phyloP scores from a whole-genome alignment of 2,888 invertebrate genomes.

The Aplocera efformata region DNA sequence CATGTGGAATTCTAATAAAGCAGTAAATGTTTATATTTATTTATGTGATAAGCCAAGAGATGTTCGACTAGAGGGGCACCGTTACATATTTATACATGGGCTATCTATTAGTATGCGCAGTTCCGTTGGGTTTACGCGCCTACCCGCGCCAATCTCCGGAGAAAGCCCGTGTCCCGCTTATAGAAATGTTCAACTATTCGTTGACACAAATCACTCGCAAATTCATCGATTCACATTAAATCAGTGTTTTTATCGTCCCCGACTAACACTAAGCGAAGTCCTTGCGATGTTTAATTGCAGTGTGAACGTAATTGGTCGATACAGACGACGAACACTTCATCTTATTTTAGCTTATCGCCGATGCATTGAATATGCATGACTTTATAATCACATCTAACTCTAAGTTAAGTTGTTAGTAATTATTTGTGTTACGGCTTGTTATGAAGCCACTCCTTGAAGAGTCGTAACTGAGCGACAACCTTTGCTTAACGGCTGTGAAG shows the following conservation, averaged over 20 bases:
- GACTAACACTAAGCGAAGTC: slow-evolving; percentile 48
- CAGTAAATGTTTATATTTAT: slow-evolving; percentile 69
- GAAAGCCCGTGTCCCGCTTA: slow-evolving; percentile 68
- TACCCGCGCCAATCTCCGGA: slow-evolving; percentile 52
- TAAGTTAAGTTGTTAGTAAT: slow-evolving; percentile 42
- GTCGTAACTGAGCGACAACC: slow-evolving; percentile 28
- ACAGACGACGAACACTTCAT: slow-evolving; percentile 51
- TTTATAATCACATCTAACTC: slow-evolving; percentile 47
- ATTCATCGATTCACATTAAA: slow-evolving; percentile 57
- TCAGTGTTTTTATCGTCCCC: slow-evolving; percentile 49
- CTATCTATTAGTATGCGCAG: slow-evolving; percentile 68
- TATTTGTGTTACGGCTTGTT: slow-evolving; percentile 35
- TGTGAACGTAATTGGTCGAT: slow-evolving; percentile 46
- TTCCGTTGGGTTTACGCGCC: slow-evolving; percentile 61
- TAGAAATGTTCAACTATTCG: slow-evolving; percentile 51
- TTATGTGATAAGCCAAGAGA: slow-evolving; percentile 50
- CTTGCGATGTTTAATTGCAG: slow-evolving; percentile 53
- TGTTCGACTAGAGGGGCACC: slow-evolving; percentile 58
- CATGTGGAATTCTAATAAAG: slow-evolving; percentile 63
- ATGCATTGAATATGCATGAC: slow-evolving; percentile 51
- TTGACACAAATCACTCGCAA: slow-evolving; percentile 59
- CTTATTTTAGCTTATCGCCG: slow-evolving; percentile 49
- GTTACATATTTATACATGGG: slow-evolving; percentile 71
- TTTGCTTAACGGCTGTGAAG: slow-evolving; percentile 24
- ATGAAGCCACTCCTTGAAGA: slow-evolving; percentile 38